Percentiles rank a stretch among this genome's conserved stretches.
Evolutionary conservation across 2,113 vertebrate species (phyloP).

Genomic region (Melanerpes formicivorus): DNA sequence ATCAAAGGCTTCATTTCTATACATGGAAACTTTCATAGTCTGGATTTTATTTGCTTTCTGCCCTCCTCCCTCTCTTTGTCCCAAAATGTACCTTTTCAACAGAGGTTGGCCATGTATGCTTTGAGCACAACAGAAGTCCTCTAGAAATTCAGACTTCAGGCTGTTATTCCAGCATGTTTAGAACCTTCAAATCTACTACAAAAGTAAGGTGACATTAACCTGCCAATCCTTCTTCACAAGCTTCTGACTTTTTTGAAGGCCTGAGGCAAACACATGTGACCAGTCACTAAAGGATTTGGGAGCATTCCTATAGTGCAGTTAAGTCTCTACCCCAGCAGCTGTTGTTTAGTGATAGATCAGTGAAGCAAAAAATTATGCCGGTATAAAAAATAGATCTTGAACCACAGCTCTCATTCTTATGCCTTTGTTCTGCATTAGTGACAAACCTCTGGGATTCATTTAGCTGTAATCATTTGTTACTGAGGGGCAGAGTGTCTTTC

Average conservation of each 20-base stretch:
- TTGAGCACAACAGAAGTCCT: neutral
- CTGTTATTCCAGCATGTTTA: slow-evolving; percentile 68
- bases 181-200: slow-evolving; percentile 67
- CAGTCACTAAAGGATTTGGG: slow-evolving; percentile 68
- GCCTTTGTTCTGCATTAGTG: slow-evolving; percentile 82
- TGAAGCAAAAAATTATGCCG: slow-evolving; percentile 92
- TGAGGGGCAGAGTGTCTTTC: slow-evolving; percentile 82
- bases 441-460: slow-evolving; percentile 85
- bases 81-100: neutral
- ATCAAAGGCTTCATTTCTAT: slow-evolving; percentile 4
- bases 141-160: slow-evolving; percentile 23
- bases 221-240: slow-evolving; percentile 71
- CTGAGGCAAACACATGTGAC: slow-evolving; percentile 78
- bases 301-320: slow-evolving; percentile 66
- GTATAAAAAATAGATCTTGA: slow-evolving; percentile 86
- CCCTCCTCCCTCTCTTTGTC: neutral
- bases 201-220: slow-evolving; percentile 67
- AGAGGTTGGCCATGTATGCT: neutral
- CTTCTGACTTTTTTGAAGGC: slow-evolving; percentile 72
- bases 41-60: neutral
- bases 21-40: neutral
- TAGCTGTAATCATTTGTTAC: slow-evolving; percentile 85
- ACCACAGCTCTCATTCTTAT: slow-evolving; percentile 70
- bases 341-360: slow-evolving; percentile 92
- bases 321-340: slow-evolving; percentile 82